phyloP scores from a whole-genome alignment of 1,140 invertebrate species.

The Hormaphis cornu region DNA sequence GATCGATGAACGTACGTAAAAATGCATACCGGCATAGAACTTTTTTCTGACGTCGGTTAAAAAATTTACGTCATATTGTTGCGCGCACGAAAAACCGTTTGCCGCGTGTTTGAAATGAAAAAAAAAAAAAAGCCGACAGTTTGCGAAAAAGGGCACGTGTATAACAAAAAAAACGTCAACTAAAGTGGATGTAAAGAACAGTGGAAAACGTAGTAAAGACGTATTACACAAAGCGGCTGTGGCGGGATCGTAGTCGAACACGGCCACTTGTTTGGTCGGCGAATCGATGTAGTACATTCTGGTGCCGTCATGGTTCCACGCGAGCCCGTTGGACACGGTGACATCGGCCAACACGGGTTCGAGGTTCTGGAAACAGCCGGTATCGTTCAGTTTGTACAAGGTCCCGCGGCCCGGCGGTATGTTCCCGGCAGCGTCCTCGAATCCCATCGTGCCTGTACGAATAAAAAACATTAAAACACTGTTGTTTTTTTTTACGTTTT shows the following conservation, averaged over 20 bases:
- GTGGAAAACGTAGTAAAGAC: too few species aligned
- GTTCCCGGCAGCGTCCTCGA: slow-evolving; percentile 47
- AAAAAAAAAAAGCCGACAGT: too few species aligned
- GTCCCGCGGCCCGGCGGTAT: slow-evolving; percentile 48
- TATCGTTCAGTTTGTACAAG: slow-evolving; percentile 48
- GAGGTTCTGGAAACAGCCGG: slow-evolving; percentile 36
- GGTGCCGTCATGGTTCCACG: slow-evolving; percentile 60
- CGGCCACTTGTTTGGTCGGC: slow-evolving; percentile 53
- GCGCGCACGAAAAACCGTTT: too few species aligned
- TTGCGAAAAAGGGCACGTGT: slow-evolving; percentile 2
- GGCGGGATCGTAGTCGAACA: slow-evolving; percentile 64
- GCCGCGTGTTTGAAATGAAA: too few species aligned
- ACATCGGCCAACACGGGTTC: slow-evolving; percentile 45
- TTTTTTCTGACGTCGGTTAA: too few species aligned
- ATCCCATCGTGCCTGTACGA: slow-evolving; percentile 58
- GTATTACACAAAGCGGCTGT: slow-evolving; percentile 57
- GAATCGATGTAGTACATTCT: slow-evolving; percentile 72
- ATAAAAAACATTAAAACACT: too few species aligned
- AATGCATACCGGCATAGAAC: too few species aligned
- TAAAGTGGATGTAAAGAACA: background rate
- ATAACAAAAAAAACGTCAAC: slow-evolving; percentile 25
- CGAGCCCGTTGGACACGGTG: slow-evolving; percentile 70
- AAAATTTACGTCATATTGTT: too few species aligned
- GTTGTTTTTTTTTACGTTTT: slow-evolving; percentile 23
- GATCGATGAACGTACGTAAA: too few species aligned